phyloP scores from a whole-genome alignment of 1,140 invertebrate genomes.

The Lasioglossum baleicum region DNA sequence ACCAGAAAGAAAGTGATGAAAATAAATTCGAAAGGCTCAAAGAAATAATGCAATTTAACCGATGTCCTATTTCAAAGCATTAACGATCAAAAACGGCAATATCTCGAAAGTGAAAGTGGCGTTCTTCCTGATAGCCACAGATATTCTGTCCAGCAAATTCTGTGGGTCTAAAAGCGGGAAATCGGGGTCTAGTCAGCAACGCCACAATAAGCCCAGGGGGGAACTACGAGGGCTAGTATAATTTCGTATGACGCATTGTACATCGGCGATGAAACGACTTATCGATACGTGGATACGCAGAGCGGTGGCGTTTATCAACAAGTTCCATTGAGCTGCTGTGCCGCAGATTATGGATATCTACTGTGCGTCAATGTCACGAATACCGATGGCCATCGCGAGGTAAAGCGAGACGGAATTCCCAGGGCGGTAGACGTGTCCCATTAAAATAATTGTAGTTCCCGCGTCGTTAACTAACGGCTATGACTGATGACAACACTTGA shows the following conservation, averaged over 20 bases:
- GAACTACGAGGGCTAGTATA: too few relatives aligned
- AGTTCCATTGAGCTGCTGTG: constrained; percentile 24
- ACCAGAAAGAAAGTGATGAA: too few relatives aligned
- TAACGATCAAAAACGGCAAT: too few relatives aligned
- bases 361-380: constrained; percentile 1
- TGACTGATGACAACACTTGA: constrained; percentile 31
- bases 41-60: too few relatives aligned
- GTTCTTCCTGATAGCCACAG: too few relatives aligned
- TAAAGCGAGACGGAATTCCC: constrained; percentile 27
- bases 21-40: too few relatives aligned
- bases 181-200: too few relatives aligned
- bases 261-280: not conserved
- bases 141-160: too few relatives aligned
- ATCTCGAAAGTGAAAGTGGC: too few relatives aligned
- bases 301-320: constrained; percentile 28
- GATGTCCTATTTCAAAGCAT: too few relatives aligned
- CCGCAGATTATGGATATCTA: constrained; percentile 17
- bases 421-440: constrained; percentile 21
- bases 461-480: constrained; percentile 42
- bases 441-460: constrained; percentile 48
- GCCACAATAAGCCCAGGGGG: too few relatives aligned
- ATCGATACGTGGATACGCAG: not conserved
- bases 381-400: not conserved
- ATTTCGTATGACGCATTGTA: not conserved
- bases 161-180: too few relatives aligned